phyloP scores from a whole-genome alignment of 2,113 vertebrate species.

The Gopherus evgoodei region DNA sequence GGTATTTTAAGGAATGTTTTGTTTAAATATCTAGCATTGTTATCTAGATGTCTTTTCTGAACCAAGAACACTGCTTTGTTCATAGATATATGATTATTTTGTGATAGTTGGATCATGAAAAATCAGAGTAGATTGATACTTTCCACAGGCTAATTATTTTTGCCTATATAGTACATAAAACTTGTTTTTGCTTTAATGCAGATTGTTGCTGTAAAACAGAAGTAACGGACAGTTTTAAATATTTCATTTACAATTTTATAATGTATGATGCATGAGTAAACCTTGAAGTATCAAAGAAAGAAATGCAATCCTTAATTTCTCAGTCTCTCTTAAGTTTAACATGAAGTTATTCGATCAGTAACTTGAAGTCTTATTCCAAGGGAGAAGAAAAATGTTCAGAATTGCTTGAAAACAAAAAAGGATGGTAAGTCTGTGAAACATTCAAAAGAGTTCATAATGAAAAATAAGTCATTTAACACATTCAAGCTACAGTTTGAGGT shows the following conservation, averaged over 20 bases:
- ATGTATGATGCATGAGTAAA: not conserved
- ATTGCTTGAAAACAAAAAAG: not conserved
- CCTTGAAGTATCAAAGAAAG: not conserved
- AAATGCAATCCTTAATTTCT: not conserved
- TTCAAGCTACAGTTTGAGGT: slow-evolving; percentile 28
- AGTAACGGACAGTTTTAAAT: not conserved
- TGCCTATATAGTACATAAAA: not conserved
- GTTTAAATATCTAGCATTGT: not conserved
- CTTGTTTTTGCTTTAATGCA: not conserved
- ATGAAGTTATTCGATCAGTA: not conserved
- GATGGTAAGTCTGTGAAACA: not conserved
- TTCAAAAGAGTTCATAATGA: not conserved
- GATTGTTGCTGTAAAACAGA: not conserved
- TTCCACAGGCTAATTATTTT: not conserved
- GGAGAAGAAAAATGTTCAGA: not conserved
- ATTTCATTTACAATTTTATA: not conserved
- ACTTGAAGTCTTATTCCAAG: not conserved
- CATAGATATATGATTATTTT: not conserved
- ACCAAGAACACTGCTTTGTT: not conserved
- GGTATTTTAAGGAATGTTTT: not conserved
- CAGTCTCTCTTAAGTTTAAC: not conserved
- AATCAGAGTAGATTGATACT: not conserved
- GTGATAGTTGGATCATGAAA: not conserved
- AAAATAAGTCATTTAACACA: not conserved
- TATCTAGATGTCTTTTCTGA: not conserved